phyloP scores from a whole-genome alignment of 2,797 vertebrate genomes.

The Hafferia zeledoni region DNA sequence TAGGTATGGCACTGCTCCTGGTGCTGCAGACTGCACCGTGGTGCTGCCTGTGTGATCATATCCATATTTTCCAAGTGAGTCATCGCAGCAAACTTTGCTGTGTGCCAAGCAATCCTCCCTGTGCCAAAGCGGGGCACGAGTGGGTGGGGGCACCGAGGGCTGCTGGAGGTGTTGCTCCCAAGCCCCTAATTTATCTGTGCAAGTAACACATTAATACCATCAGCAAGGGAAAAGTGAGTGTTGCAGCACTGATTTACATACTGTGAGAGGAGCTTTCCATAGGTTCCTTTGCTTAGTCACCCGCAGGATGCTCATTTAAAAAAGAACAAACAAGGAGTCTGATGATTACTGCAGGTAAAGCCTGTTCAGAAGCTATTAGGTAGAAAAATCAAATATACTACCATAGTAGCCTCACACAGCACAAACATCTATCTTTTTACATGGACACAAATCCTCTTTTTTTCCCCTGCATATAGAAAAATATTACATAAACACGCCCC shows the following conservation, averaged over 20 bases:
- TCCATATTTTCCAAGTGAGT: rapidly evolving
- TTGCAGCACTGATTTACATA: neutral
- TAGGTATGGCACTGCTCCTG: rapidly evolving
- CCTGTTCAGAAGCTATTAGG: neutral
- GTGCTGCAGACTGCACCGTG: rapidly evolving
- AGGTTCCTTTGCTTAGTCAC: neutral
- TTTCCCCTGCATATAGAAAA: neutral
- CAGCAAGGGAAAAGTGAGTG: neutral
- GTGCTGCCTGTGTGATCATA: neutral
- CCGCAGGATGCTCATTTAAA: neutral
- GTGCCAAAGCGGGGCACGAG: rapidly evolving
- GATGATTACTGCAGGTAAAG: neutral
- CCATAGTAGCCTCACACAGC: neutral
- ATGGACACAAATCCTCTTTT: neutral
- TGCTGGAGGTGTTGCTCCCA: rapidly evolving
- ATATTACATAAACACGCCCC: neutral
- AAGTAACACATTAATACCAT: neutral
- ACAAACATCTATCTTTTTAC: neutral
- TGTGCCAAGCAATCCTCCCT: rapidly evolving
- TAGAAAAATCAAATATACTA: neutral
- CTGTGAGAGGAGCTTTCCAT: neutral
- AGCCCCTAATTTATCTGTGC: neutral
- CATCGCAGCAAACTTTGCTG: neutral
- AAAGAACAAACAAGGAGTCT: neutral
- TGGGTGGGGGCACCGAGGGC: neutral